These are phyloP conservation scores for Dryobates pubescens DNA, from an alignment of 2,797 vertebrate genomes.

Conservation along the genomic window DNA sequence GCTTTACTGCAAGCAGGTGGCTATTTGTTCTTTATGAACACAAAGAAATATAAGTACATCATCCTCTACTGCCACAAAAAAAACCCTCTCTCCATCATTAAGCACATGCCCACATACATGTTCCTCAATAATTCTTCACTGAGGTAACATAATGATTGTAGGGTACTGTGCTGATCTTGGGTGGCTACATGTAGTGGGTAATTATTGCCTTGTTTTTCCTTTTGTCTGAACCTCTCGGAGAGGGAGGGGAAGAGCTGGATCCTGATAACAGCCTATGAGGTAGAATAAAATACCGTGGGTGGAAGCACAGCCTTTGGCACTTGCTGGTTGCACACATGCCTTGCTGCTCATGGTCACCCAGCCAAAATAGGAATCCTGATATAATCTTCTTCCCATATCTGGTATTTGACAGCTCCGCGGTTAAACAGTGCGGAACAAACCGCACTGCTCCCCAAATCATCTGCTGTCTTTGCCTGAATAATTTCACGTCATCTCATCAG, in stretches of 20 bases:
- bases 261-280: background rate
- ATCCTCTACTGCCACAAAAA: background rate
- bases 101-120: background rate
- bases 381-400: background rate
- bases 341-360: background rate
- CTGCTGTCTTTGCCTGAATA: background rate
- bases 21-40: background rate
- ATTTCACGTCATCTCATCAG: background rate
- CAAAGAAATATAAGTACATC: background rate
- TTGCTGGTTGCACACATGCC: background rate
- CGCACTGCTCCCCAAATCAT: background rate
- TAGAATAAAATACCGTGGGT: background rate
- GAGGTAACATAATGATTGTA: background rate
- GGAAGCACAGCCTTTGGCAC: background rate
- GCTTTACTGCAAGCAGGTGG: background rate
- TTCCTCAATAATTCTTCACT: background rate
- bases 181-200: background rate
- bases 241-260: background rate
- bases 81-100: background rate
- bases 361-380: background rate
- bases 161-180: background rate
- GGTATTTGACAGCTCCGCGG: background rate
- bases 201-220: background rate
- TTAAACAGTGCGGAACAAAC: background rate
- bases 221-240: background rate